phyloP scores from a whole-genome alignment of 2,797 vertebrate species.

The Vultur gryphus region DNA sequence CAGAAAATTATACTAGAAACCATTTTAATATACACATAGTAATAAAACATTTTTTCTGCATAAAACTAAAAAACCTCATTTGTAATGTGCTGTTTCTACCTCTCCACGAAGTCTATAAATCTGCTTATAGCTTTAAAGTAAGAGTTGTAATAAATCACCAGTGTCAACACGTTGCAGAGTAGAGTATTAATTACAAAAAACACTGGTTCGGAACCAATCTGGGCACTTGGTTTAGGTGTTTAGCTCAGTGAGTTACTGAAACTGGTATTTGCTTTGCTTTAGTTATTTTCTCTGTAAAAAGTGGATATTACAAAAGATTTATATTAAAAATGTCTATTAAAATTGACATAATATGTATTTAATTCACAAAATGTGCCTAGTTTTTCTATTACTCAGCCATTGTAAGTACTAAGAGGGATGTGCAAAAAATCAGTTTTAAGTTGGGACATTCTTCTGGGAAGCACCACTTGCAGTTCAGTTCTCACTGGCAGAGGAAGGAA shows the following conservation, averaged over 20 bases:
- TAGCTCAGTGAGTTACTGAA: not conserved
- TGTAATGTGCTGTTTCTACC: not conserved
- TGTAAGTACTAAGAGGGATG: not conserved
- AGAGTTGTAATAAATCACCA: not conserved
- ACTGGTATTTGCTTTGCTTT: not conserved
- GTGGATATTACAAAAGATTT: not conserved
- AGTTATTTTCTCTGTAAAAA: not conserved
- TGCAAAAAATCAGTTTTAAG: not conserved
- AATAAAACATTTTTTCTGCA: not conserved
- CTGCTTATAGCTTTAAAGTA: not conserved
- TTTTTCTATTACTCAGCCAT: not conserved
- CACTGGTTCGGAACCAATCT: not conserved
- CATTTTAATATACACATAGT: not conserved
- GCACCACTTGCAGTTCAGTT: not conserved
- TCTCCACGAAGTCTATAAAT: not conserved
- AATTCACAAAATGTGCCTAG: not conserved
- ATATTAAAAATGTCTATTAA: not conserved
- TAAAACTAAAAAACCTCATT: not conserved
- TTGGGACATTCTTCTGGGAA: not conserved
- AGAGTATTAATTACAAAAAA: not conserved
- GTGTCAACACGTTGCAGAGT: not conserved
- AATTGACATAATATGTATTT: not conserved
- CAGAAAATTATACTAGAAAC: not conserved
- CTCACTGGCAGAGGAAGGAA: not conserved
- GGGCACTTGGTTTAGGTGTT: not conserved